Evolutionary conservation across 2,888 invertebrate species (phyloP).

Genomic region (Smittia sp.): DNA sequence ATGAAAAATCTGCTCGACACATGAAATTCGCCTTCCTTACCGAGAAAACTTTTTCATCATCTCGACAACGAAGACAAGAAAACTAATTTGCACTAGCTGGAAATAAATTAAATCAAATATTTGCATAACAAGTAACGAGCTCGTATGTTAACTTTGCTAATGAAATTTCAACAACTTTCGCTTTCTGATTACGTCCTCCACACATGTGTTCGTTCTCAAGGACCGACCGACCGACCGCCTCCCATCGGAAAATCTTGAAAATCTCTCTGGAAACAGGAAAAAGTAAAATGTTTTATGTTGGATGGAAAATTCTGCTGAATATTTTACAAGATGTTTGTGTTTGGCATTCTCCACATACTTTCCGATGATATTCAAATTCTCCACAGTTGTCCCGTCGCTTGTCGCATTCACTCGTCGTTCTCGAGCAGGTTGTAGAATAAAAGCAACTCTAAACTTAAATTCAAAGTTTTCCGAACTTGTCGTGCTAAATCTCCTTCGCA

Average conservation of each 20-base stretch:
- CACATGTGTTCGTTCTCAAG: conserved; percentile 7
- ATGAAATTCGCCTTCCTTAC: neutral
- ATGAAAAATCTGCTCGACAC: neutral
- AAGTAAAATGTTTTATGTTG: conserved; percentile 21
- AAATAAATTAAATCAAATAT: conserved; percentile 20
- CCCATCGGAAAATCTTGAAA: conserved; percentile 17
- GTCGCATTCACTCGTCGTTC: neutral
- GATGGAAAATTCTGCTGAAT: conserved; percentile 20
- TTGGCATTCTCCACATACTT: conserved; percentile 26
- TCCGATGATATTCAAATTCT: conserved; percentile 8
- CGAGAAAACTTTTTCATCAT: neutral
- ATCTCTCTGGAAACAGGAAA: neutral
- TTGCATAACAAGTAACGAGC: conserved; percentile 15
- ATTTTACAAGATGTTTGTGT: conserved; percentile 20
- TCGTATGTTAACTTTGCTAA: conserved; percentile 11
- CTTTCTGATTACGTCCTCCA: neutral
- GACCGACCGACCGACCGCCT: neutral
- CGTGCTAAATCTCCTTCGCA: neutral
- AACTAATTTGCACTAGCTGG: conserved; percentile 20
- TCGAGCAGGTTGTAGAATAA: neutral
- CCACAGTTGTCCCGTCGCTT: conserved; percentile 16
- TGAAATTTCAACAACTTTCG: conserved; percentile 25
- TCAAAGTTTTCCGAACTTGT: neutral
- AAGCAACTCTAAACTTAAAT: neutral
- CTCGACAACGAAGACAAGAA: conserved; percentile 15